phyloP scores from a whole-genome alignment of 2,113 vertebrate genomes.

The Meleagris gallopavo region DNA sequence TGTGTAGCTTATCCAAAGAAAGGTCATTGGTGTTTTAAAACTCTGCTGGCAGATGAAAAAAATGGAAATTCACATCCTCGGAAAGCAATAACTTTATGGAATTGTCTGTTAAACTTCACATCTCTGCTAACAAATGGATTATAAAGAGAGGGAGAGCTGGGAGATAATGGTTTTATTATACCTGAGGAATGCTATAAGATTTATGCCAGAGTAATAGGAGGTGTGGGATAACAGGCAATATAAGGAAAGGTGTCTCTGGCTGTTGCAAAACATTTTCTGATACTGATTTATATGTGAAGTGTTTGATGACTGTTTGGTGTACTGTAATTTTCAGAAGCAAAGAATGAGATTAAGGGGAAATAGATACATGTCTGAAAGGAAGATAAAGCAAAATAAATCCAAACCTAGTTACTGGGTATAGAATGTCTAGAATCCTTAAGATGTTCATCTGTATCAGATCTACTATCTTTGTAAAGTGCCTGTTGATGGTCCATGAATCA shows the following conservation, averaged over 20 bases:
- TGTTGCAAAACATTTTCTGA: not conserved
- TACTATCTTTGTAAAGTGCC: not conserved
- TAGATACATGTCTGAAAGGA: not conserved
- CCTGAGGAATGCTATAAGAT: not conserved
- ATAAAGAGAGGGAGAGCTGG: not conserved
- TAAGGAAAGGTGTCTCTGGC: not conserved
- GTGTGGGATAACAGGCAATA: not conserved
- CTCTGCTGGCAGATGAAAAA: not conserved
- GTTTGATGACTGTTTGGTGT: not conserved
- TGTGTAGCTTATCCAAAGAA: not conserved
- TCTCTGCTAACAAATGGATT: not conserved
- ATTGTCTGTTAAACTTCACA: not conserved
- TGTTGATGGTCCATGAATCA: not conserved
- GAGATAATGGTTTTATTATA: not conserved
- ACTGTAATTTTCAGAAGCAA: not conserved
- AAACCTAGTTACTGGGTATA: not conserved
- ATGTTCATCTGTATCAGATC: not conserved
- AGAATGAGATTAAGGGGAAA: not conserved
- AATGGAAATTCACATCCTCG: not conserved
- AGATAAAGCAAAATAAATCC: not conserved
- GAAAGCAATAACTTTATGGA: not conserved
- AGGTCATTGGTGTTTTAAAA: not conserved
- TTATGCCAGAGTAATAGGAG: not conserved
- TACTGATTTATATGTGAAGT: not conserved
- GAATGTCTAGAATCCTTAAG: not conserved